phyloP scores from a whole-genome alignment of 2,113 vertebrate genomes.

The Cebus imitator region DNA sequence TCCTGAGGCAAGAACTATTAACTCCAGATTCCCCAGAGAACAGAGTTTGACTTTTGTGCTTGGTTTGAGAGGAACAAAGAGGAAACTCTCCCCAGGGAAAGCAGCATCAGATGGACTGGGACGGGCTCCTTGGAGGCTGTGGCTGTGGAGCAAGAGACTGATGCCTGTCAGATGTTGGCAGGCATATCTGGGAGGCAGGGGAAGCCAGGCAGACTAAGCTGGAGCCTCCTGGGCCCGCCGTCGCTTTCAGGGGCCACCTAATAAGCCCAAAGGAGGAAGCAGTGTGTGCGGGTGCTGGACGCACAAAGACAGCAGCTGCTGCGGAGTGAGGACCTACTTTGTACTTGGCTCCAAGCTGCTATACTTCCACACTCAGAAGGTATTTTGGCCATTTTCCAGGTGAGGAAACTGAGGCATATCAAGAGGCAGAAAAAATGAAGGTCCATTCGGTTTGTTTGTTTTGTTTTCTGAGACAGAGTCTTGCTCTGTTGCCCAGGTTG shows the following conservation, averaged over 20 bases:
- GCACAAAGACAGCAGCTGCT: not conserved
- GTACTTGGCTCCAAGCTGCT: not conserved
- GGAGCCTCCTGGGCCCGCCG: not conserved
- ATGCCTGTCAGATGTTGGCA: constrained; percentile 55
- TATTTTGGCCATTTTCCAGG: not conserved
- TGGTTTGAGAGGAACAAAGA: constrained; percentile 22
- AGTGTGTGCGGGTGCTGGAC: not conserved
- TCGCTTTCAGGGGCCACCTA: not conserved
- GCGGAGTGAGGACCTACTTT: not conserved
- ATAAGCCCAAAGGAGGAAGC: not conserved
- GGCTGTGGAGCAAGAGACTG: not conserved
- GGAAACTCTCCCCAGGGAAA: not conserved
- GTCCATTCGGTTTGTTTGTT: no score
- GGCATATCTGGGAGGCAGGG: not conserved
- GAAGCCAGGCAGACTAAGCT: not conserved
- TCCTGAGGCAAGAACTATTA: not conserved
- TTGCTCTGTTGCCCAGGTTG: no score
- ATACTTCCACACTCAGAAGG: fast-evolving
- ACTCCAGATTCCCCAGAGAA: not conserved
- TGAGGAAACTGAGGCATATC: not conserved
- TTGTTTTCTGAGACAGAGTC: no score
- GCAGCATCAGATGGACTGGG: not conserved
- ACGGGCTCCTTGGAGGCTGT: not conserved
- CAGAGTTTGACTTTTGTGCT: not conserved
- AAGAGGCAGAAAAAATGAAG: no score